These are phyloP conservation scores for Drosophila niveifrons DNA, from an alignment of 2,888 invertebrate genomes.

Conservation along the genomic window DNA sequence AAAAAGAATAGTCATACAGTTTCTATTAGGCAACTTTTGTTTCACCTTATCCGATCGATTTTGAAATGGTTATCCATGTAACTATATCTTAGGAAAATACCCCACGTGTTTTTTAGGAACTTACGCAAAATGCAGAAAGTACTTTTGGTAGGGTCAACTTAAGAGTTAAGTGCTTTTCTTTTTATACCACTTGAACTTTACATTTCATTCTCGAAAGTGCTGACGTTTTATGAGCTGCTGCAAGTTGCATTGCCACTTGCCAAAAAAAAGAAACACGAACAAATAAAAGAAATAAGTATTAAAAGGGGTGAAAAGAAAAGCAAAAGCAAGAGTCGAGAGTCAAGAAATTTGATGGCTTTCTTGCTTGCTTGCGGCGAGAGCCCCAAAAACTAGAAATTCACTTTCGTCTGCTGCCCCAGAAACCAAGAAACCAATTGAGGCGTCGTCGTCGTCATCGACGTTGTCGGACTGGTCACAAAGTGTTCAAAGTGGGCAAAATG, in stretches of 20 bases:
- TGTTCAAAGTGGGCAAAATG: constrained; percentile 41
- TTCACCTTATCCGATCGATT: background rate
- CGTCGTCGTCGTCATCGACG: constrained; percentile 39
- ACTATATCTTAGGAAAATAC: background rate
- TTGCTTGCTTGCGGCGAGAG: constrained; percentile 38
- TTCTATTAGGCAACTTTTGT: background rate
- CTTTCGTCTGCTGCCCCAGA: constrained; percentile 70
- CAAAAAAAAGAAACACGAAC: constrained; percentile 20
- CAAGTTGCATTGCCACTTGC: constrained; percentile 33
- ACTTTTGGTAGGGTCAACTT: background rate
- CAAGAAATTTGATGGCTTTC: constrained; percentile 60
- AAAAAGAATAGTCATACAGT: background rate
- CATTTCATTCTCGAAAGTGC: constrained; percentile 30
- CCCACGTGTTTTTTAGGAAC: background rate
- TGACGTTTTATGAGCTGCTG: constrained; percentile 41
- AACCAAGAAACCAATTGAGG: constrained; percentile 70
- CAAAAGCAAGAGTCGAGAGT: constrained; percentile 17
- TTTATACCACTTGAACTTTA: constrained; percentile 9
- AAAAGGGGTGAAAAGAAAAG: constrained; percentile 1
- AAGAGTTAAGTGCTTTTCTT: constrained; percentile 13
- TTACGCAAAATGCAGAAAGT: background rate
- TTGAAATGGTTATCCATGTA: background rate
- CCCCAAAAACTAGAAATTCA: constrained; percentile 58
- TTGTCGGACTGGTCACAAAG: constrained; percentile 27
- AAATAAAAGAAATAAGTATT: constrained; percentile 1